Evolutionary conservation across 2,888 invertebrate species (phyloP), one percentile per base, ranked within the genome.

Genomic region (Dascillus cervinus): DNA sequence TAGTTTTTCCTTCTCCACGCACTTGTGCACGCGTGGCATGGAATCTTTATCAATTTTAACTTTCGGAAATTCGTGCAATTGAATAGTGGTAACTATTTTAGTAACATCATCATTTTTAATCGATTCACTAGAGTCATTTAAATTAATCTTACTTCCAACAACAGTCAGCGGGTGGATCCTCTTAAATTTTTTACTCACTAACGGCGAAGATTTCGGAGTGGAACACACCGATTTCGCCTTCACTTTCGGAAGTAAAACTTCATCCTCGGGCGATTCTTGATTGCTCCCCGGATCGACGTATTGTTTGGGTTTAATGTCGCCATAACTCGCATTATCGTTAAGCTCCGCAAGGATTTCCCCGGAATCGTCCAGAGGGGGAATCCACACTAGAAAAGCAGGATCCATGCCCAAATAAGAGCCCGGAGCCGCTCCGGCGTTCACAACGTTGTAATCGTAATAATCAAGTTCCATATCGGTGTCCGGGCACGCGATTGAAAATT

Each of bases 331-430:
- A 10, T 67, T 70, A 46, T 70, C 69, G 24, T 66, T 58, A 3
- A 73, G 71, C 24, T 76, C 73, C 23, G 72, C 72, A 19, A 79
- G 62, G n/a, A 75, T 73, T 33, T 81, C 79, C 1, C 77, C 78
- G 21, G 50, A 41, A 43, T 80, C 81, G 47, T 81, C 81, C 11
- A 84, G 64, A 0, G 88, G 88, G 3, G 89, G 88, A 43, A 88
- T 87, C 87, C 87, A 89, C 1, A 88, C 82, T 24, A 88, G 66
- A 59, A 86, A 88, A 0, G 87, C 87, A 1, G 88, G 88, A 61
- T 89, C 89, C 88, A 88, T 88, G 26, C 87, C 87, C 34, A 88
- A 64, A 54, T 87, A 88, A 0, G 87, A 88, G 11, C 88, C 89
- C 2, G 89, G 88, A 8, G 82, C 86, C 4, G 85, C 84, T 37